These are phyloP conservation scores for Geococcyx californianus DNA, from an alignment of 2,113 vertebrate species.

Conservation along the genomic window DNA sequence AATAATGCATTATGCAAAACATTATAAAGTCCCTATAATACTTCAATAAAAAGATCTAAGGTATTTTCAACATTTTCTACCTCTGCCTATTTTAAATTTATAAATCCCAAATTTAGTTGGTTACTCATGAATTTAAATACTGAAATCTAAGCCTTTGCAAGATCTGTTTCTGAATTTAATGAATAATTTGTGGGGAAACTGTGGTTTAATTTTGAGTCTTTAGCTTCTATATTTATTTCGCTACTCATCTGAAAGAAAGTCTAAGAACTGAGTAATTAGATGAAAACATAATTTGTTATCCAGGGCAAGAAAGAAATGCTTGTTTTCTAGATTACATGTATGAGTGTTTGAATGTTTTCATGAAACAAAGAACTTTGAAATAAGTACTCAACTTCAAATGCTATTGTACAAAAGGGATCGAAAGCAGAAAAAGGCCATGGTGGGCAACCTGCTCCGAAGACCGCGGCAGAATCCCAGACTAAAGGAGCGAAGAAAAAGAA, in stretches of 20 bases:
- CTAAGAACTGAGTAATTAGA: neutral
- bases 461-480: constrained; percentile 61
- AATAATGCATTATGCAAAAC: neutral
- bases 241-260: neutral
- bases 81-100: neutral
- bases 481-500: constrained; percentile 83
- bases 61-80: neutral
- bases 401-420: constrained; percentile 71
- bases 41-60: neutral
- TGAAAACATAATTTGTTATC: neutral
- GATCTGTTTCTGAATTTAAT: neutral
- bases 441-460: constrained; percentile 72
- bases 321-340: neutral
- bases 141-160: neutral
- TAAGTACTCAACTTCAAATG: constrained; percentile 22
- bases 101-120: neutral
- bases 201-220: neutral
- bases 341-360: neutral
- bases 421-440: constrained; percentile 66
- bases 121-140: neutral
- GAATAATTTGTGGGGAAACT: neutral
- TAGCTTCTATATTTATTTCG: neutral
- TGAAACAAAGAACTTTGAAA: neutral
- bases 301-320: neutral
- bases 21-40: neutral